Evolutionary conservation across 2,888 invertebrate genomes (phyloP).

Genomic region (Drosophila mayaguana): DNA sequence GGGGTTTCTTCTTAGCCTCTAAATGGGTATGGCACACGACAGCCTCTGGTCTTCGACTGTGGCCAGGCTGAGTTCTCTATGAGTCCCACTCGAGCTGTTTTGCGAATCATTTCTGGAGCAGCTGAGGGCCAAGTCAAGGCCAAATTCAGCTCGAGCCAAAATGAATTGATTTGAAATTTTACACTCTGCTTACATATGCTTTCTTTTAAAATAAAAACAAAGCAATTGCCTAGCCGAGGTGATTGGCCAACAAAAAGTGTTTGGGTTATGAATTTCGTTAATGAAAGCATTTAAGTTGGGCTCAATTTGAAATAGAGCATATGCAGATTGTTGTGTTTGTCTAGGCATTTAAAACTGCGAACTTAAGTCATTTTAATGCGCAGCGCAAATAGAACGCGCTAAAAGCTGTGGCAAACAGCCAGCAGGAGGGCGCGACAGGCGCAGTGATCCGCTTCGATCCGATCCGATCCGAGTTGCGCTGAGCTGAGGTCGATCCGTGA

Average conservation of each 20-base stretch:
- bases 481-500: no score
- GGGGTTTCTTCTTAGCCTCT: no score
- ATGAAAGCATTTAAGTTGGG: background rate
- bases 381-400: slow-evolving; percentile 51
- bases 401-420: slow-evolving; percentile 66
- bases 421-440: slow-evolving; percentile 43
- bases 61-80: no score
- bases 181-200: no score
- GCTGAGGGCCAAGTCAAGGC: no score
- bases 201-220: background rate
- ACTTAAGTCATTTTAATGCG: slow-evolving; percentile 42
- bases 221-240: background rate
- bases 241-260: background rate
- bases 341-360: slow-evolving; percentile 31
- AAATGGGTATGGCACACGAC: no score
- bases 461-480: background rate
- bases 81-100: no score
- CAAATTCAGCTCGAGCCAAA: no score
- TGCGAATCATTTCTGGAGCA: no score
- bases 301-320: background rate
- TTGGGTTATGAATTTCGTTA: background rate
- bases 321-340: slow-evolving; percentile 15
- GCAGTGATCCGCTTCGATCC: slow-evolving; percentile 15
- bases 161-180: no score
- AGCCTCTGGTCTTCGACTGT: no score